Evolutionary conservation across 2,888 invertebrate species (phyloP).

Genomic region (Agrochola circellaris): DNA sequence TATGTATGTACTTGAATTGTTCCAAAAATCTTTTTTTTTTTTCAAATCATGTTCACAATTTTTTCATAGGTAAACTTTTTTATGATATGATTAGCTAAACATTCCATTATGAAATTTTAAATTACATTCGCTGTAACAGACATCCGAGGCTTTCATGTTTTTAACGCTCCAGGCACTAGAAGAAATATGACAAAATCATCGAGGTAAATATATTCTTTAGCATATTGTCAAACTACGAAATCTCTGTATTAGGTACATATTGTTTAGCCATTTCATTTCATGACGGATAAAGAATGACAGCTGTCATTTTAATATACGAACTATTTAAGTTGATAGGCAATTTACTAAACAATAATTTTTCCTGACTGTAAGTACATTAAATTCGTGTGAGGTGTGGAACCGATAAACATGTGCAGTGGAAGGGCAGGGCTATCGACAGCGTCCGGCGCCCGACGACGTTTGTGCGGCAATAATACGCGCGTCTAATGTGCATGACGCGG

Average conservation of each 20-base stretch:
- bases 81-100: too few species aligned
- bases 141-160: too few species aligned
- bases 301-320: conserved; percentile 2
- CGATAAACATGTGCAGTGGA: conserved; percentile 22
- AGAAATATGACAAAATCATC: too few species aligned
- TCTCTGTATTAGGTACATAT: too few species aligned
- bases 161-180: too few species aligned
- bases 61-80: too few species aligned
- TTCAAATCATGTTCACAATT: too few species aligned
- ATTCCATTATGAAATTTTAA: too few species aligned
- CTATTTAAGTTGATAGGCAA: neutral
- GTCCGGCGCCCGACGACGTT: conserved; percentile 56
- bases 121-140: too few species aligned
- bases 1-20: too few species aligned
- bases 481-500: conserved; percentile 64
- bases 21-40: too few species aligned
- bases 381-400: conserved; percentile 21
- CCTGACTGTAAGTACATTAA: neutral
- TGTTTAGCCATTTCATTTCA: neutral
- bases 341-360: neutral
- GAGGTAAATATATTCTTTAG: neutral
- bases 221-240: neutral
- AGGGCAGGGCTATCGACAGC: conserved; percentile 26
- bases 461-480: conserved; percentile 71
- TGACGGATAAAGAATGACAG: neutral